Base-by-base conservation (phyloP, 2,797 vertebrate genomes). In the Intellagama lesueurii region DNA sequence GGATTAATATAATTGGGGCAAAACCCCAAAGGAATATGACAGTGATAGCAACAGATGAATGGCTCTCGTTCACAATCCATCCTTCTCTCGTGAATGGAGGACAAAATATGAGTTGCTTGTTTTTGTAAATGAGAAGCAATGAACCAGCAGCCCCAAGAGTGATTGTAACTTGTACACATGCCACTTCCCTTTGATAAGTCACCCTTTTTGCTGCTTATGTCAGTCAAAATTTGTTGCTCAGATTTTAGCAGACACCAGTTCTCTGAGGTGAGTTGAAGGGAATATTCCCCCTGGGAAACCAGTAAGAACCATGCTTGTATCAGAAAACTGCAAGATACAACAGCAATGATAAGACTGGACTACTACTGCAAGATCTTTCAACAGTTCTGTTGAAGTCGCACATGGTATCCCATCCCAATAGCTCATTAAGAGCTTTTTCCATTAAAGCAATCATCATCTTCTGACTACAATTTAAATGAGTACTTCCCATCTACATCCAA, bases 371-470 rank as follows among this genome's bases (percentile, higher is more conserved):
- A 92, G 90, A 77, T 88, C 91, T 95, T 92, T 83, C 87, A 93
- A 91, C 75, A 89, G 89, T 86, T 91, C 87, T 52, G 73, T 81
- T 60, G 78, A 94, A n/a, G 84, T 86, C 90, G 90, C 87, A 92
- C 79, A 14, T 56, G 66, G 81, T 79, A 89, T 81, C 86, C 85
- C 73, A 86, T 88, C 86, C 88, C 88, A 91, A 88, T 35, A 60
- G 84, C 83, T 95, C 83, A 64, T 94, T 94, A 94, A 91, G 80
- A 93, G 86, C 90, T 91, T 92, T 93, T 94, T 92, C 91, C 85
- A 93, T 92, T 95, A 94, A 92, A 94, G 86, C 81, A 91, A 89
- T 94, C 91, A 91, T 92, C 89, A 87, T 85, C n/a, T 80, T 93
- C 83, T 94, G 91, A 80, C 92, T 94, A 91, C 75, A 92, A 93